Evolutionary conservation across 2,113 vertebrate genomes (phyloP).

Genomic region (Lamprologus ornatipinnis): DNA sequence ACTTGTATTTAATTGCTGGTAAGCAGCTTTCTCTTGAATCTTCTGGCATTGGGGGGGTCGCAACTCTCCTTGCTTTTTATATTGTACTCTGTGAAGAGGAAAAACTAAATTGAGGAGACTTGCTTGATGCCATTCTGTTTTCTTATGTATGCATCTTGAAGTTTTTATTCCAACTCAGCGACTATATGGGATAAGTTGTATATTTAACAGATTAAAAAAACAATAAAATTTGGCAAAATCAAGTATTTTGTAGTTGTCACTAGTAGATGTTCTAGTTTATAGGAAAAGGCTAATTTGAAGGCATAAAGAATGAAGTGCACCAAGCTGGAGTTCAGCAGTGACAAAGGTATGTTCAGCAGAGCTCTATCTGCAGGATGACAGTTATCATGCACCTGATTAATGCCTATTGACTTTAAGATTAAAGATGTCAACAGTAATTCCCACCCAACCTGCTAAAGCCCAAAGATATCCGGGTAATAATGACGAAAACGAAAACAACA

Average conservation of each 20-base stretch:
- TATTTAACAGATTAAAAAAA: slow-evolving; percentile 52
- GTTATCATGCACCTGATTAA: neutral
- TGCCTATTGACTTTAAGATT: neutral
- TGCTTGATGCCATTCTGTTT: slow-evolving; percentile 36
- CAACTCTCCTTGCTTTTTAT: neutral
- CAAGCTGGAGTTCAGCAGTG: neutral
- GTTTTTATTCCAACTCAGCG: slow-evolving; percentile 56
- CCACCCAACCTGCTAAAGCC: neutral
- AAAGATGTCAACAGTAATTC: neutral
- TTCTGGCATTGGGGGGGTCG: neutral
- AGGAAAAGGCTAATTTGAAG: neutral
- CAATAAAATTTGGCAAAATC: slow-evolving; percentile 56
- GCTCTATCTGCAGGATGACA: neutral
- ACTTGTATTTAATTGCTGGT: slow-evolving; percentile 50
- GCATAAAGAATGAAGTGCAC: neutral
- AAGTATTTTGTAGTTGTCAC: neutral
- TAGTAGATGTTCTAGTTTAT: neutral
- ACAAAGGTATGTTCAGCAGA: neutral
- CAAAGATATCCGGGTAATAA: neutral
- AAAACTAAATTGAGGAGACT: neutral
- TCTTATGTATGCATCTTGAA: slow-evolving; percentile 62
- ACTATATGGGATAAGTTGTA: slow-evolving; percentile 63
- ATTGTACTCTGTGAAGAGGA: neutral
- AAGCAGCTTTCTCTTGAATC: slow-evolving; percentile 13
- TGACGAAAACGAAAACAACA: accelerated